A percentile compares a stretch with the other conserved stretches of the same genome.
phyloP scores from a whole-genome alignment of 2,113 vertebrate genomes.

The Nerophis ophidion region DNA sequence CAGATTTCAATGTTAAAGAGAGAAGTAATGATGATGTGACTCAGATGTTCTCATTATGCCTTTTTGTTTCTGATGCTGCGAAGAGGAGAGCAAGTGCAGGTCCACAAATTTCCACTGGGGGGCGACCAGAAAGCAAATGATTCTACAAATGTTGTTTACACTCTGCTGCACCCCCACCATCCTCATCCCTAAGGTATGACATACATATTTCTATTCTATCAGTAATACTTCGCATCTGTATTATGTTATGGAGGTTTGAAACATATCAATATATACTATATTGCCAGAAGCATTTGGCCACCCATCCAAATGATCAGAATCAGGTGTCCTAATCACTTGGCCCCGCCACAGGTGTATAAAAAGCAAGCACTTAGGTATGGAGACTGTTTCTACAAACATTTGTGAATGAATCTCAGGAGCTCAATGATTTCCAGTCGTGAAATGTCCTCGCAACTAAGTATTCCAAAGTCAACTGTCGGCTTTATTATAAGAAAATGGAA shows the following conservation, averaged over 20 bases:
- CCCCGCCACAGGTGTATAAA: no score
- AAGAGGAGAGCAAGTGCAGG: conserved; percentile 62
- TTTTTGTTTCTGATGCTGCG: conserved; percentile 27
- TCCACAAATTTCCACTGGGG: conserved; percentile 57
- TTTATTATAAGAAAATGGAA: no score
- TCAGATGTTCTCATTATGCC: conserved; percentile 24
- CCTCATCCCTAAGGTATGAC: conserved; percentile 30
- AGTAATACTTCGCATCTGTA: no score
- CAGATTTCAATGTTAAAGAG: conserved; percentile 8
- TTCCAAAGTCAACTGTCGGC: no score
- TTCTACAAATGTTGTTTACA: conserved; percentile 57
- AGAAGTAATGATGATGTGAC: conserved; percentile 22
- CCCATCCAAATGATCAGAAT: no score
- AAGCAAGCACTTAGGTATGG: no score
- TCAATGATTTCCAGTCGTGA: no score
- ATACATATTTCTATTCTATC: neutral
- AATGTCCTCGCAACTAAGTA: no score
- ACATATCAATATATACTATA: neutral
- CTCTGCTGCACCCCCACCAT: conserved; percentile 35
- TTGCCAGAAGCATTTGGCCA: no score
- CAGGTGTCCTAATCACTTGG: no score
- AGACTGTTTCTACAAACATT: no score
- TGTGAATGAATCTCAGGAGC: no score
- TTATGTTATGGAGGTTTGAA: neutral
- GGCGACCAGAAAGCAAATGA: conserved; percentile 55